Evolutionary conservation across 2,113 vertebrate genomes (phyloP), one percentile per base, ranked within the genome.

Genomic region (Sylvietta virens): DNA sequence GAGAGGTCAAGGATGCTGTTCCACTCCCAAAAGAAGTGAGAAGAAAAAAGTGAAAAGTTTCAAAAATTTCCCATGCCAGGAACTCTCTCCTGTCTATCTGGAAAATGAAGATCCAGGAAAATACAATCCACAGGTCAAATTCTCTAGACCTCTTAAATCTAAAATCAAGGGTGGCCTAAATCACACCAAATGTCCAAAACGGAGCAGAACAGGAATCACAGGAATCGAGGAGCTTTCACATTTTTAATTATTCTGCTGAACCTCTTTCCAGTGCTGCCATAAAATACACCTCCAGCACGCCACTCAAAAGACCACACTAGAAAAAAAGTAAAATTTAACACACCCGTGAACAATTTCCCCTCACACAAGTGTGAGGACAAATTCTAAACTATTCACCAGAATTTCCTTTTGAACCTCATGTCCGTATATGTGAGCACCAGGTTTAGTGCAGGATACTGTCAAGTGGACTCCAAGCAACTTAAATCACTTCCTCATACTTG

Each of bases 281-380:
- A 71, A 92, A 88, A 77, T 4, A 73, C 17, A 47, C 15, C 20
- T 67, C 39, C 51, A 47, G 27, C 12, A 83, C 1, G 14, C 3
- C 18, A 39, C 35, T 54, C 66, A 62, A 56, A 77, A 94, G 42
- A 42, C 5, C 11, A n/a, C 5, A 28, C 48, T 6, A 87, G 42
- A 76, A 74, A 51, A 35, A 39, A 39, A 60, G 28, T 20, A 44
- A 81, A 87, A 76, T 45, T 48, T 45, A 45, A 80, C 10, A 89
- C 0, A 0, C 27, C 42, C 13, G 20, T 33, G 14, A 91, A 69
- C 18, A 30, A 65, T 7, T 65, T 69, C 45, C 27, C 13, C 51
- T 58, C 44, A 47, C 22, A 44, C 9, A 47, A 31, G 13, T 4
- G 4, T 35, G 33, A 57, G 33, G 33, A 33, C 21, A 90, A 88